Percentiles rank a stretch among this genome's conserved stretches.
These are phyloP conservation scores for Basileuterus tristriatus DNA, from an alignment of 2,797 vertebrate species.

Conservation along the genomic window DNA sequence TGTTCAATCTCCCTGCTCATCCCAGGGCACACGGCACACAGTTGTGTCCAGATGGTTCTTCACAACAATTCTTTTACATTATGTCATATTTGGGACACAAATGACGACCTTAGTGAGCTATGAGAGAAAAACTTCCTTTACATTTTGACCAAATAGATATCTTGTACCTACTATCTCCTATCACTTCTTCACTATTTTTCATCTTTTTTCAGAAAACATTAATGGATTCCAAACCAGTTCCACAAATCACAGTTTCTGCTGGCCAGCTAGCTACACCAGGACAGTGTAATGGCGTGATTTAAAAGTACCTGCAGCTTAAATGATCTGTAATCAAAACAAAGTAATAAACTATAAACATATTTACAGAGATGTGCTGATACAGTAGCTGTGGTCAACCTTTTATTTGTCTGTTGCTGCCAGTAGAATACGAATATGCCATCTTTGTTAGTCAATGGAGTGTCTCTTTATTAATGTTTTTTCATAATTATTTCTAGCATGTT, in stretches of 20 bases:
- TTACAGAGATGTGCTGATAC: neutral
- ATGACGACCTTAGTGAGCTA: neutral
- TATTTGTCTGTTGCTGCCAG: neutral
- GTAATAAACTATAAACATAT: neutral
- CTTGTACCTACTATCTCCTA: neutral
- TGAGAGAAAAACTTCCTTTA: neutral
- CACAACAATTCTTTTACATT: neutral
- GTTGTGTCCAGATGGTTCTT: neutral
- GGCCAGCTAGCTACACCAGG: neutral
- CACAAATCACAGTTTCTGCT: neutral
- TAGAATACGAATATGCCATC: neutral
- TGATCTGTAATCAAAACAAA: neutral
- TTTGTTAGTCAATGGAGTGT: neutral
- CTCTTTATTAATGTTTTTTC: neutral
- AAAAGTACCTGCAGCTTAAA: neutral
- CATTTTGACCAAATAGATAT: neutral
- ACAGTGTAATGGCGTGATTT: neutral
- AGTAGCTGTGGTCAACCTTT: neutral
- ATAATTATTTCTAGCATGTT: neutral
- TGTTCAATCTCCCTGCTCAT: neutral
- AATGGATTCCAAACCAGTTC: neutral
- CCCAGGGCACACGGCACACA: fast-evolving
- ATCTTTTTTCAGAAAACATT: neutral
- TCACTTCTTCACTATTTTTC: neutral
- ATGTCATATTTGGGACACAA: neutral